These are phyloP conservation scores for Aromia moschata DNA, from an alignment of 2,888 invertebrate genomes.

Conservation along the genomic window DNA sequence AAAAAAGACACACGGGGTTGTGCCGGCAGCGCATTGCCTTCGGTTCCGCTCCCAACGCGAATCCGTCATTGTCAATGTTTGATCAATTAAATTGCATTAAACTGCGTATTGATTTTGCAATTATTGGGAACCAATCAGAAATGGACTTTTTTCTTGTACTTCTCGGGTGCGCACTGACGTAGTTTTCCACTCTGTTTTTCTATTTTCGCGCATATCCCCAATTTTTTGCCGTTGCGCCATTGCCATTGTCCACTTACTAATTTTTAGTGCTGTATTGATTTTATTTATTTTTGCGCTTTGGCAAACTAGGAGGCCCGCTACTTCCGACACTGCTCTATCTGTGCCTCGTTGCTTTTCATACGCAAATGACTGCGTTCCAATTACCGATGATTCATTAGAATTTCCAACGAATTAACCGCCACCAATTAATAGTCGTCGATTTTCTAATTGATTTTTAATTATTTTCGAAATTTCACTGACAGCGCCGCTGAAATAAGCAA, in stretches of 20 bases:
- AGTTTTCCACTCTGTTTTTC: conserved; percentile 58
- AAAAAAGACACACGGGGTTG: conserved; percentile 31
- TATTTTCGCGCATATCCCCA: conserved; percentile 58
- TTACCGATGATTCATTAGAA: conserved; percentile 15
- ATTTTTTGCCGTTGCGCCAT: conserved; percentile 63
- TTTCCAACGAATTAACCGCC: conserved; percentile 17
- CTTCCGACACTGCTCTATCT: conserved; percentile 17
- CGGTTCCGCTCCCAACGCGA: conserved; percentile 33
- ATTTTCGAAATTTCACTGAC: conserved; percentile 23
- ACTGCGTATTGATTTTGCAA: conserved; percentile 64
- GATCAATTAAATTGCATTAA: conserved; percentile 62
- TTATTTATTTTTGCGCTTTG: conserved; percentile 57
- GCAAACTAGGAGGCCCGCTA: conserved; percentile 30
- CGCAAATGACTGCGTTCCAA: neutral
- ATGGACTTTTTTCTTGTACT: conserved; percentile 62
- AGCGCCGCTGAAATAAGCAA: conserved; percentile 1
- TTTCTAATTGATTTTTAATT: conserved; percentile 20
- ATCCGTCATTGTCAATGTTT: conserved; percentile 51
- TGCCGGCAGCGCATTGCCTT: conserved; percentile 31
- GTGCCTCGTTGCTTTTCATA: neutral
- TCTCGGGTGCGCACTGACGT: conserved; percentile 53
- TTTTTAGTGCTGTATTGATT: conserved; percentile 64
- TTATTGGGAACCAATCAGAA: conserved; percentile 65
- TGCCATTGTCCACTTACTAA: conserved; percentile 62
- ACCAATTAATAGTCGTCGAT: conserved; percentile 13